Evolutionary conservation across 2,113 vertebrate species (phyloP).

Genomic region (Microcebus griseorufus): DNA sequence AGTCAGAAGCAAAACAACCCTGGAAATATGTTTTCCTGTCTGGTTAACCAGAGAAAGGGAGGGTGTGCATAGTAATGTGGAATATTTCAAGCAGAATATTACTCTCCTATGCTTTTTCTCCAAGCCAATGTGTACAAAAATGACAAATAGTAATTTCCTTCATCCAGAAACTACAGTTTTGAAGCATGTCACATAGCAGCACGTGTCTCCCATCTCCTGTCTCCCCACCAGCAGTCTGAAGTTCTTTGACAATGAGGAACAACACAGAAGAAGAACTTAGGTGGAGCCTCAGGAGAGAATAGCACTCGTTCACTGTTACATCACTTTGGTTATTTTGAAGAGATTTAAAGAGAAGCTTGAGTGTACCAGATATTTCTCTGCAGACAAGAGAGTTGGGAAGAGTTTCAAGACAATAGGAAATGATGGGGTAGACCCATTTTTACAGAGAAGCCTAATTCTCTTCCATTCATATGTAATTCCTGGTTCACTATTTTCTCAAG

Average conservation of each 20-base stretch:
- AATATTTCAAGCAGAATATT: not conserved
- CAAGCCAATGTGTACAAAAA: conserved; percentile 4
- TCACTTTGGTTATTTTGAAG: conserved; percentile 8
- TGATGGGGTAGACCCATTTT: not conserved
- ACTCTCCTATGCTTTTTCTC: not conserved
- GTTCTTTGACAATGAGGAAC: not conserved
- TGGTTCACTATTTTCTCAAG: not conserved
- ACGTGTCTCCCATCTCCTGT: not conserved
- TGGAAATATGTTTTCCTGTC: conserved; percentile 8
- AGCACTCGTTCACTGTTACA: not conserved
- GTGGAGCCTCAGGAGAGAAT: not conserved
- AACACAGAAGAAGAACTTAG: not conserved
- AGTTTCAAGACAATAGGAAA: not conserved
- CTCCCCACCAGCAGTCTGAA: not conserved
- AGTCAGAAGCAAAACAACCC: not conserved
- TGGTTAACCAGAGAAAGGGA: not conserved
- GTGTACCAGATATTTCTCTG: not conserved
- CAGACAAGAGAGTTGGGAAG: not conserved
- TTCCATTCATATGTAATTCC: not conserved
- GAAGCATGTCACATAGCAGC: not conserved
- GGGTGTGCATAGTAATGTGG: not conserved
- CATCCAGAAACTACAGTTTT: not conserved
- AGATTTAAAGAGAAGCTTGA: not conserved
- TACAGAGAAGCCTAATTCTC: not conserved
- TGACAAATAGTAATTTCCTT: conserved; percentile 6